Evolutionary conservation across 1,140 invertebrate genomes (phyloP), one percentile per base, ranked within the genome.

Genomic region (Bombus fervidus): DNA sequence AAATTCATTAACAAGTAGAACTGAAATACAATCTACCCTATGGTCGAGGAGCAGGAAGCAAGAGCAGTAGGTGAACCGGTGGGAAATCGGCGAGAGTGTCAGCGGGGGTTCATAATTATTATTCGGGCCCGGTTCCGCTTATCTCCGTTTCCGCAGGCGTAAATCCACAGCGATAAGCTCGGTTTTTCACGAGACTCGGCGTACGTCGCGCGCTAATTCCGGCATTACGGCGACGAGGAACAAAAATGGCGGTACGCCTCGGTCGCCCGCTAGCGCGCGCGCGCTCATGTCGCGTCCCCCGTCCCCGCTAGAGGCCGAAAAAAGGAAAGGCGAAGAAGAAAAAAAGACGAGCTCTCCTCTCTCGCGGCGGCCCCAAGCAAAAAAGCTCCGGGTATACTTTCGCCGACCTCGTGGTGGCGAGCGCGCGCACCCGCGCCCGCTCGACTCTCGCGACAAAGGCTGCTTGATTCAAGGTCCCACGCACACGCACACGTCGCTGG

Each of bases 331-430:
- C 34, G 69, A 77, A 72, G 37, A 34, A 77, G 69, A 85, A 72
- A 62, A 81, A 76, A 39, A 81, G 93, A 90, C 89, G 89, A 91
- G 89, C 72, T 85, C 89, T 81, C 81, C 85, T 84, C 85, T 89
- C 86, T 87, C 87, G 87, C 69, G 78, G 91, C 89, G 86, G 90
- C 89, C 85, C 89, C 86, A 91, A 94, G 93, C 92, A 95, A 95
- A 95, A 94, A 94, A 95, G 94, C 94, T 95, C 93, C 93, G 94
- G 93, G 93, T 95, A 95, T 93, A 95, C 94, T 95, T 95, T 95
- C 95, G 95, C 94, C 94, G 94, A 93, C 94, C 94, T 95, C 94
- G 94, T 94, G 93, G 92, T 92, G 91, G 89, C 80, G 90, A 81
- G 87, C 74, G 77, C 59, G 86, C 84, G 91, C 88, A 91, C 90